Evolutionary conservation across 2,797 vertebrate species (phyloP), one percentile per base, ranked within the genome.

Genomic region (Platalea minor): DNA sequence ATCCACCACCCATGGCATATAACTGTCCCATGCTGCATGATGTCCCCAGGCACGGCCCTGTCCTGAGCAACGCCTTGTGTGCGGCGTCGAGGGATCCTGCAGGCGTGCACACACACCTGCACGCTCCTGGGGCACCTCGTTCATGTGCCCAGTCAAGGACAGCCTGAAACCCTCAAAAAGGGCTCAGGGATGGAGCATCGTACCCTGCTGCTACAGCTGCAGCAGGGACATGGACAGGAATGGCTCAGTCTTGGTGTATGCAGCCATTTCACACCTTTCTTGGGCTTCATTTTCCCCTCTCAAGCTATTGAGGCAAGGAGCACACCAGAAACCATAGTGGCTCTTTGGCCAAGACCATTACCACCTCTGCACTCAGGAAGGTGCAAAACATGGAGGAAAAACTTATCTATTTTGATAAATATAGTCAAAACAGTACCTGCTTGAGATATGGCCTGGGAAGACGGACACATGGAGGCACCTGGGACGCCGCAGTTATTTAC

Each of bases 401-500:
- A 72, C 37, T 0, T 1, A 54, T 3, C 12, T 28, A 0, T 53
- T 91, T 80, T 48, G 31, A 9, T 76, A 31, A 77, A 57, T 17
- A 18, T 1, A 6, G 45, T 37, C 56, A 6, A 5, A 46, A 3
- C 10, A 24, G 21, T 2, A 12, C 5, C 35, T 48, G 46, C 28
- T 2, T 4, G 59, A 43, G 89, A 5, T 9, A 5, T 0, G 3
- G 26, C 35, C 45, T 21, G 64, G 26, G 33, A 6, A 31, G 73
- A 9, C 0, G 3, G 79, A 14, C n/a, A 3, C 0, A 0, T 0
- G 8, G 61, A 31, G n/a, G 26, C 7, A 2, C 2, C 4, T 0
- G 11, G 35, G 79, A n/a, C 13, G 16, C 2, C 4, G 1, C 54
- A n/a, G 69, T 17, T 4, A 35, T 35, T 78, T 11, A 14, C 33